Base-by-base conservation (phyloP, 2,888 invertebrate genomes). In the Diloba caeruleocephala region DNA sequence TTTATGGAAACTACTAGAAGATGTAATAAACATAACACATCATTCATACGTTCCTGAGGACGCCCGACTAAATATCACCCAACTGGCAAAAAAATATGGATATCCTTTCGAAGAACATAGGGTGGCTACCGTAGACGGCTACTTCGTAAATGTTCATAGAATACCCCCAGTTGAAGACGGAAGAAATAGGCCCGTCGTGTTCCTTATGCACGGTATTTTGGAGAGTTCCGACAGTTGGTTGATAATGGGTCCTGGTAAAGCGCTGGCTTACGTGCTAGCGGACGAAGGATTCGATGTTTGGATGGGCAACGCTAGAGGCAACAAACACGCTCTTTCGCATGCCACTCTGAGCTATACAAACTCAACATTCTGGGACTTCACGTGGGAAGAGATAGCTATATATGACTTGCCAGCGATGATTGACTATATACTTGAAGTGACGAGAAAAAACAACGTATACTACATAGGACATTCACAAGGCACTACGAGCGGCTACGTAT, bases 281-380 rank as follows among this genome's bases (percentile, higher is more conserved):
- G 95, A 96, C 57, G 76, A 85, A 34, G 96, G 96, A 2, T 96
- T 94, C 72, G 96, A 96, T 69, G 96, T 96, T 0, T 98, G 98
- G 98, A 79, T 98, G 79, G 97, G 97, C 0, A 98, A 98, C 83
- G 95, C 95, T 1, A 93, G 98, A 71, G 98, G 98, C 0, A 98
- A 97, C 83, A 94, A 94, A 75, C 78, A 90, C 3, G 71, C 55
- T 1, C 52, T 82, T 1, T 61, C 39, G 1, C 57, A 94, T 74
- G 78, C 87, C 0, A 63, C 39, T 1, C 43, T 86, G 0, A 64
- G 57, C 3, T 31, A 73, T 0, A 74, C 63, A 0, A 50, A 77
- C 14, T 14, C 74, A 0, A 57, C 76, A 6, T 93, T 82, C 59
- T 93, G 93, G 93, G 74, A 85, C 8, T 94, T 84, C 75, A 95